phyloP scores from a whole-genome alignment of 2,888 invertebrate species.

The Drosophila multiciliata region DNA sequence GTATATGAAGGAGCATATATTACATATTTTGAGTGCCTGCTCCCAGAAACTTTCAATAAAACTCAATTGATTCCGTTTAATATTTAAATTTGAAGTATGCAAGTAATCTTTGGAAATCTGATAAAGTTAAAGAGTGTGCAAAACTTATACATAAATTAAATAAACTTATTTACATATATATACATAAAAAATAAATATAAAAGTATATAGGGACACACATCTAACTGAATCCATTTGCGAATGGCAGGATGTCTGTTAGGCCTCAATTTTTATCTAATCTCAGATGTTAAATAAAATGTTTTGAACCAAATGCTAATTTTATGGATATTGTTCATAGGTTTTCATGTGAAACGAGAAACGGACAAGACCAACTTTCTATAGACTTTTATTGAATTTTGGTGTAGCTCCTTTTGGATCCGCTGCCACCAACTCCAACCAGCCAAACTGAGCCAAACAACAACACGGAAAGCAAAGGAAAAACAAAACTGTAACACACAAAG shows the following conservation, averaged over 20 bases:
- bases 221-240: conserved; percentile 7
- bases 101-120: conserved; percentile 34
- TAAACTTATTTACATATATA: conserved; percentile 54
- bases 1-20: neutral
- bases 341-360: conserved; percentile 42
- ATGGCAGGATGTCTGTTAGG: conserved; percentile 18
- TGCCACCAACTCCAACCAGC: neutral
- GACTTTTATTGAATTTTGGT: conserved; percentile 68
- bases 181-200: conserved; percentile 23
- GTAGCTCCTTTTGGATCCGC: conserved; percentile 10
- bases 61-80: conserved; percentile 13
- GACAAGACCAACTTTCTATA: conserved; percentile 54
- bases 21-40: neutral
- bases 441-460: conserved; percentile 18
- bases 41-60: conserved; percentile 16
- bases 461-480: conserved; percentile 45
- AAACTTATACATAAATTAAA: conserved; percentile 51
- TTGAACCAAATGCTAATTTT: conserved; percentile 64
- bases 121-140: conserved; percentile 50
- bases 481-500: conserved; percentile 57
- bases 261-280: conserved; percentile 68
- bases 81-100: conserved; percentile 33
- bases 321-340: conserved; percentile 58
- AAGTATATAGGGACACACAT: conserved; percentile 14
- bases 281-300: conserved; percentile 64